These are phyloP conservation scores for Rhipidura dahli DNA, from an alignment of 2,113 vertebrate species.

Conservation along the genomic window DNA sequence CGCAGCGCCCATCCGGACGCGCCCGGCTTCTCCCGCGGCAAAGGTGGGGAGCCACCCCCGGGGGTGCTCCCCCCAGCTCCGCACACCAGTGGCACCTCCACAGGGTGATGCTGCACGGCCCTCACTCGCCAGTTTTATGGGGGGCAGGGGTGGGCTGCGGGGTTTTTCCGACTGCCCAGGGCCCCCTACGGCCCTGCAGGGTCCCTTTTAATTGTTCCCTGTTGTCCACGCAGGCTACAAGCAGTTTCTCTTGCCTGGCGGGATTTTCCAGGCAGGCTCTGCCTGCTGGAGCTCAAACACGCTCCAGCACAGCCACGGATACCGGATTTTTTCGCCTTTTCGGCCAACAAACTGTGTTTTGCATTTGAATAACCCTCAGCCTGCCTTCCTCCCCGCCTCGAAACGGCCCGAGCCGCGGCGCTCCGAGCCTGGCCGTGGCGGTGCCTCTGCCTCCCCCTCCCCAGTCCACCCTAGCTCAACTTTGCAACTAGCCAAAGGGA, in stretches of 20 bases:
- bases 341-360: not conserved
- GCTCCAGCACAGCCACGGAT: not conserved
- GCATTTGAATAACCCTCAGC: not conserved
- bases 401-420: not conserved
- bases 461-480: not conserved
- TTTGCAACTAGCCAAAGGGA: not conserved
- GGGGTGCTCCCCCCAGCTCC: not conserved
- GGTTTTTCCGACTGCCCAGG: not conserved
- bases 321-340: not conserved
- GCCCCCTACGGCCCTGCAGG: not conserved
- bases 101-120: not conserved
- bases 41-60: not conserved
- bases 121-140: not conserved
- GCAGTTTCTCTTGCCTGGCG: conserved; percentile 25
- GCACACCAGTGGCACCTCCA: not conserved
- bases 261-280: conserved; percentile 14
- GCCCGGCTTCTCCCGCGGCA: not conserved
- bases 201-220: conserved; percentile 6
- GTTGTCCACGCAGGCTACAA: not conserved
- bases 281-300: not conserved
- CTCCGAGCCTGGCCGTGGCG: not conserved
- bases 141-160: not conserved
- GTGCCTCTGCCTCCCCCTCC: not conserved
- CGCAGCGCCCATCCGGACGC: not conserved
- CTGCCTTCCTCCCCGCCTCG: not conserved